Percentiles rank a stretch among this genome's conserved stretches.
Evolutionary conservation across 35 echinoderm and acorn worm genomes (phyloP).

Genomic region (Ophiothrix spiculata): DNA sequence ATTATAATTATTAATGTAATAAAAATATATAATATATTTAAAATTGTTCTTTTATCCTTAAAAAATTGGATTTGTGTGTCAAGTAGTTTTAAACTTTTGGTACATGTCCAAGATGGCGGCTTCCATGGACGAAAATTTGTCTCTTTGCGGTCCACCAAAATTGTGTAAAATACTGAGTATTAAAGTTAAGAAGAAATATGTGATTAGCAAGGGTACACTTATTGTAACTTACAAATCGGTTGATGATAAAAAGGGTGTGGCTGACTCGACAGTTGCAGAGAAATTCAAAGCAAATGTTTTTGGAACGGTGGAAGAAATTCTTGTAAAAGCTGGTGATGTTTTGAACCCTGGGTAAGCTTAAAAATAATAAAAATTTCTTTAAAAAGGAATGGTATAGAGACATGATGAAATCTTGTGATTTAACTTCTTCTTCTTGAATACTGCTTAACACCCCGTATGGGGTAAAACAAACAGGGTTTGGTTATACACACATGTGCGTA

Average conservation of each 20-base stretch:
- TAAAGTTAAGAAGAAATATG: conserved; percentile 64
- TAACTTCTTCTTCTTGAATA: too few relatives aligned
- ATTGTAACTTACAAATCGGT: conserved; percentile 40
- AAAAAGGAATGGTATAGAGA: too few relatives aligned
- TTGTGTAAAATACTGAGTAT: conserved; percentile 62
- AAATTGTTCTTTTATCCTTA: too few relatives aligned
- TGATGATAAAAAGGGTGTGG: conserved; percentile 10
- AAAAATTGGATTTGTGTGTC: too few relatives aligned
- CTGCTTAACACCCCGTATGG: too few relatives aligned
- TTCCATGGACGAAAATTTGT: conserved; percentile 33
- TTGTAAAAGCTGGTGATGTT: conserved; percentile 53
- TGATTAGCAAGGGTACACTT: conserved; percentile 42
- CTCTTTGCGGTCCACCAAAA: conserved; percentile 25
- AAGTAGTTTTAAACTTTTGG: not conserved
- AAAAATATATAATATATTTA: too few relatives aligned
- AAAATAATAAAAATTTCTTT: too few relatives aligned
- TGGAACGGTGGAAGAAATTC: conserved; percentile 63
- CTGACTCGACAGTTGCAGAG: not conserved
- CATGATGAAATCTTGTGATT: too few relatives aligned
- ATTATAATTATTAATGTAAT: too few relatives aligned
- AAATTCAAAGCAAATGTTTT: conserved; percentile 70
- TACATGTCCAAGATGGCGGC: conserved; percentile 54
- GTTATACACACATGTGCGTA: too few relatives aligned
- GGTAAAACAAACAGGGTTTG: too few relatives aligned
- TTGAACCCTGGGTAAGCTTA: conserved; percentile 55